Base-by-base conservation (phyloP, 1,140 invertebrate species). In the Dinoponera quadriceps region DNA sequence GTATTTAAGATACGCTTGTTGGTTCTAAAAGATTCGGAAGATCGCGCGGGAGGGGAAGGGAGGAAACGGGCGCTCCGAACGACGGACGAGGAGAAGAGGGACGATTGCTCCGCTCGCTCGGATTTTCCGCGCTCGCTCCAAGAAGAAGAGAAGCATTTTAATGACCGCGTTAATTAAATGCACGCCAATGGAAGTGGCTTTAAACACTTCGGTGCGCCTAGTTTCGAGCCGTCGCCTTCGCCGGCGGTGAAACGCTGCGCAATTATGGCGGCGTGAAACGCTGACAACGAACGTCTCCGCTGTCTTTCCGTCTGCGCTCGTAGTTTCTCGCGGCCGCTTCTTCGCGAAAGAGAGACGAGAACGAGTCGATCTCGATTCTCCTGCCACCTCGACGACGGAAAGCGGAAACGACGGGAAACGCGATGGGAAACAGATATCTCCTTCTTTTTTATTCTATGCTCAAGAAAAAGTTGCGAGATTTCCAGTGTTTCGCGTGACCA, bases 161-260 rank as follows among this genome's bases (percentile, higher is more conserved):
- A 57, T 55, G 59, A 74, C 22, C 62, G 49, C 65, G 65, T 82
- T 75, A 85, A 85, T 86, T 73, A 69, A 78, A 59, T 66, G 65
- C 38, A 44, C 18, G 57, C n/a, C 54, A 33, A 29, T 81, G 51
- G 71, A 82, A 74, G n/a, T n/a, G 77, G 80, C 20, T 74, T 74
- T 63, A 62, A 75, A 86, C 65, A 71, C 38, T 57, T 71, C 27
- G 57, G n/a, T 85, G 69, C 75, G 38, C 27, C 60, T 27, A 55
- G 13, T 49, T 44, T 49, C 51, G 48, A 69, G 55, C 22, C 55
- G 29, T 69, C 18, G 63, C n/a, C 72, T 51, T 55, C 62, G 59
- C 18, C 65, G 16, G n/a, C 16, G 72, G 33, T 27, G 65, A 57
- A 44, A 78, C 55, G 49, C 57, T 29, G 71, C 7, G n/a, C n/a